Evolutionary conservation across 1,140 invertebrate species (phyloP).

Genomic region (Ladona fulva): DNA sequence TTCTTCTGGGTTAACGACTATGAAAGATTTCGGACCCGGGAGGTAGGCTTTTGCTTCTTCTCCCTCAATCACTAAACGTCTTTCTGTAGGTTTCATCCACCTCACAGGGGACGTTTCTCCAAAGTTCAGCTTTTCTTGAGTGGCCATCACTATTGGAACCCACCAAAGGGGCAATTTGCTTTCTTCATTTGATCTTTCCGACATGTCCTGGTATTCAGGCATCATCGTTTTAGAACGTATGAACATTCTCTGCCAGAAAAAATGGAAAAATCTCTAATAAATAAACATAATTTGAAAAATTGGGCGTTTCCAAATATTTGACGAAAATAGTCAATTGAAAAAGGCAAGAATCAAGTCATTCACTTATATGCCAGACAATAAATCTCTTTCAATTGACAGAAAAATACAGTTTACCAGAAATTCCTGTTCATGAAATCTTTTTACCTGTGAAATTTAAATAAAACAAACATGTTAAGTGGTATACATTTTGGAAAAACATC

Average conservation of each 20-base stretch:
- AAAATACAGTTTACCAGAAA: too few relatives aligned
- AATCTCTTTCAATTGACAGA: too few relatives aligned
- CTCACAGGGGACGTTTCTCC: conserved; percentile 39
- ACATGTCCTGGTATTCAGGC: background rate
- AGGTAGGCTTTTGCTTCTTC: background rate
- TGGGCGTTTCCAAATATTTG: too few relatives aligned
- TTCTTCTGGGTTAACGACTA: conserved; percentile 71
- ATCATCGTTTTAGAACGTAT: background rate
- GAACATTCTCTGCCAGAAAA: background rate
- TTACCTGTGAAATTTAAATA: too few relatives aligned
- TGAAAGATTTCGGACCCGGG: conserved; percentile 36
- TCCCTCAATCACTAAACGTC: background rate
- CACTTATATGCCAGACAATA: too few relatives aligned
- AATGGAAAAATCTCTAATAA: too few relatives aligned
- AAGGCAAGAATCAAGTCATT: too few relatives aligned
- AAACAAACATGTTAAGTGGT: too few relatives aligned
- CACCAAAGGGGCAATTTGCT: conserved; percentile 47
- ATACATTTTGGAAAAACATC: too few relatives aligned
- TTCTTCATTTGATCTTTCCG: background rate
- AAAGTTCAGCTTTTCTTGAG: conserved; percentile 46
- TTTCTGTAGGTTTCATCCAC: conserved; percentile 44
- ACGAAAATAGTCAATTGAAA: too few relatives aligned
- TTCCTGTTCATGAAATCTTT: too few relatives aligned
- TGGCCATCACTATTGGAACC: conserved; percentile 52
- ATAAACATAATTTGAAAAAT: too few relatives aligned